Conservation (phyloP, 2,113 vertebrate genomes). For the Labrus mixtus region DNA sequence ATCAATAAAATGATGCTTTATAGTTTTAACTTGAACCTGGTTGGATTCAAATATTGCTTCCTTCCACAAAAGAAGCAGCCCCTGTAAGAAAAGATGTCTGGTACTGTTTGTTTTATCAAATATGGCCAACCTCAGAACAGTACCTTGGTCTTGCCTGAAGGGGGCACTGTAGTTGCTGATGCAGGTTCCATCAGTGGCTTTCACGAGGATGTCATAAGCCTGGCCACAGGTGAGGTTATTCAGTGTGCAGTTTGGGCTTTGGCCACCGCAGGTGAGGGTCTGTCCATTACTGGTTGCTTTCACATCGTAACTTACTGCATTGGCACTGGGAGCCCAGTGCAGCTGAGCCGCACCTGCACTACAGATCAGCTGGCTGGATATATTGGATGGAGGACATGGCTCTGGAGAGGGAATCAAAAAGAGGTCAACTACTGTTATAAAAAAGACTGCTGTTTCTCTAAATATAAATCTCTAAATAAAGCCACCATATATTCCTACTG, state of each 20-base stretch:
- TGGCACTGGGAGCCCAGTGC: slow-evolving; percentile 62
- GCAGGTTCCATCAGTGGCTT: slow-evolving; percentile 68
- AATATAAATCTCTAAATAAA: too few relatives aligned
- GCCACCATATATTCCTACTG: background rate
- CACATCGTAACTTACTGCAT: slow-evolving; percentile 61
- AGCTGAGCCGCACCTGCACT: slow-evolving; percentile 40
- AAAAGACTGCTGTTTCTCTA: too few relatives aligned
- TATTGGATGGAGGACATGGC: slow-evolving; percentile 68
- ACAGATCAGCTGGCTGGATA: slow-evolving; percentile 69
- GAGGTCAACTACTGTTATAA: background rate
- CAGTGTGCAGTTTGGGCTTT: slow-evolving; percentile 65
- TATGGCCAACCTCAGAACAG: background rate
- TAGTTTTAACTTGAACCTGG: too few relatives aligned
- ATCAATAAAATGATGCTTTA: too few relatives aligned
- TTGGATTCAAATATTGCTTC: background rate
- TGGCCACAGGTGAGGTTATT: slow-evolving; percentile 67
- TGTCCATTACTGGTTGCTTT: slow-evolving; percentile 37
- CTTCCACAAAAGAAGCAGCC: background rate
- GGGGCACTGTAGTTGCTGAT: slow-evolving; percentile 59
- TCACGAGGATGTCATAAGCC: slow-evolving; percentile 58
- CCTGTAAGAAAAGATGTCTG: background rate
- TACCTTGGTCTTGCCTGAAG: slow-evolving; percentile 72
- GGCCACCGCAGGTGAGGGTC: slow-evolving; percentile 55
- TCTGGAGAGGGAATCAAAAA: slow-evolving; percentile 51
- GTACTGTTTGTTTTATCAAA: background rate